These are phyloP conservation scores for Drosophila neonasuta DNA, from an alignment of 2,888 invertebrate species.

Conservation along the genomic window DNA sequence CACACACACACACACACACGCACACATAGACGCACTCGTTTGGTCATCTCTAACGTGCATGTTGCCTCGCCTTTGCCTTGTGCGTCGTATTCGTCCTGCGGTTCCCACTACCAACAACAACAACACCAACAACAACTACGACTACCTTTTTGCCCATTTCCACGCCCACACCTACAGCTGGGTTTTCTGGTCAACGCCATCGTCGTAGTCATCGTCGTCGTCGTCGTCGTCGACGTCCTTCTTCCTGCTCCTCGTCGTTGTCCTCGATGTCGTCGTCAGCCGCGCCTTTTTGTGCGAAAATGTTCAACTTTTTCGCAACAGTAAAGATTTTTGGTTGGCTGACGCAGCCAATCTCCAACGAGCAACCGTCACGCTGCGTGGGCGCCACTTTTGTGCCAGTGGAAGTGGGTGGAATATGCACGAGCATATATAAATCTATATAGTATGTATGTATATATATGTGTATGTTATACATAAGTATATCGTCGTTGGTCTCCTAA, in stretches of 20 bases:
- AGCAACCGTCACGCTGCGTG: slow-evolving; percentile 52
- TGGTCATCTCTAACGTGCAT: slow-evolving; percentile 57
- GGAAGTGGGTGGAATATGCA: slow-evolving; percentile 29
- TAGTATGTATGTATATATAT: slow-evolving; percentile 14
- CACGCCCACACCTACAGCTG: slow-evolving; percentile 19
- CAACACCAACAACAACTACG: background rate
- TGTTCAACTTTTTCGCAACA: slow-evolving; percentile 77
- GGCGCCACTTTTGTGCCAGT: slow-evolving; percentile 28
- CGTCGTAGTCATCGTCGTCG: slow-evolving; percentile 17
- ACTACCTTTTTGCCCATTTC: background rate
- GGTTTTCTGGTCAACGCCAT: slow-evolving; percentile 26
- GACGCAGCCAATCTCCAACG: slow-evolving; percentile 75
- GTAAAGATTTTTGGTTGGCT: slow-evolving; percentile 79
- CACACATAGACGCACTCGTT: slow-evolving; percentile 17
- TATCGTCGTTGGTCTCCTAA: slow-evolving; percentile 39
- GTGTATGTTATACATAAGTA: slow-evolving; percentile 31
- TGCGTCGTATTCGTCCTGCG: slow-evolving; percentile 50
- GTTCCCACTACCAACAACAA: slow-evolving; percentile 14
- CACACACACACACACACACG: slow-evolving; percentile 11
- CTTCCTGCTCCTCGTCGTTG: slow-evolving; percentile 5
- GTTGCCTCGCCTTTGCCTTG: slow-evolving; percentile 48
- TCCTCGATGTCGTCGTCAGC: slow-evolving; percentile 45
- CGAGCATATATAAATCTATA: slow-evolving; percentile 17
- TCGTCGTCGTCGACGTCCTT: background rate
- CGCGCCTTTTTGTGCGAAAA: slow-evolving; percentile 76